phyloP scores from a whole-genome alignment of 2,888 invertebrate species.

The Argynnis bischoffii region DNA sequence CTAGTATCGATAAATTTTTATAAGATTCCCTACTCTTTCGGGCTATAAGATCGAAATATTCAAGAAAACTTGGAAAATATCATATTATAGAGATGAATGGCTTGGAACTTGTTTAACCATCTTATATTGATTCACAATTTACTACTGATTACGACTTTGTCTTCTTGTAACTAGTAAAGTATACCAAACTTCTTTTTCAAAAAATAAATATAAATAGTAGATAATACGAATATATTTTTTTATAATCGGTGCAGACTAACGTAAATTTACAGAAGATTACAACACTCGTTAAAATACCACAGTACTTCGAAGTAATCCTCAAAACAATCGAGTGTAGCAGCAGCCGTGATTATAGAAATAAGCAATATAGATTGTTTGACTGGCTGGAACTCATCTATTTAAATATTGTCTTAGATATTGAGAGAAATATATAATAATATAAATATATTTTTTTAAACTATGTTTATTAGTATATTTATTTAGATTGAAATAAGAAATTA shows the following conservation, averaged over 20 bases:
- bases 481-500: no score
- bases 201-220: no score
- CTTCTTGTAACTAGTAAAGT: no score
- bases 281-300: slow-evolving; percentile 6
- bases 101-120: slow-evolving; percentile 9
- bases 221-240: slow-evolving; percentile 2
- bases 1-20: neutral
- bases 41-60: slow-evolving; percentile 4
- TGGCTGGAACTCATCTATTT: neutral
- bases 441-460: no score
- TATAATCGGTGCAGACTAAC: neutral
- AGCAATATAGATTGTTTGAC: slow-evolving; percentile 2
- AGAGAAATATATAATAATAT: no score
- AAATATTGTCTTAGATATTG: no score
- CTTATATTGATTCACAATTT: neutral
- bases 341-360: slow-evolving; percentile 20
- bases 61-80: slow-evolving; percentile 7
- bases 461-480: no score
- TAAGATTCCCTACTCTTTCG: slow-evolving; percentile 6
- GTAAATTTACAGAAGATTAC: neutral
- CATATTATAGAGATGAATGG: neutral
- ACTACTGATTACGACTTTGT: no score
- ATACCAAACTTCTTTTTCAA: no score
- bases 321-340: slow-evolving; percentile 15
- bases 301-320: slow-evolving; percentile 15